Percentiles rank a stretch among this genome's conserved stretches.
These are phyloP conservation scores for Drosophila helvetica DNA, from an alignment of 2,888 invertebrate species.

Conservation along the genomic window DNA sequence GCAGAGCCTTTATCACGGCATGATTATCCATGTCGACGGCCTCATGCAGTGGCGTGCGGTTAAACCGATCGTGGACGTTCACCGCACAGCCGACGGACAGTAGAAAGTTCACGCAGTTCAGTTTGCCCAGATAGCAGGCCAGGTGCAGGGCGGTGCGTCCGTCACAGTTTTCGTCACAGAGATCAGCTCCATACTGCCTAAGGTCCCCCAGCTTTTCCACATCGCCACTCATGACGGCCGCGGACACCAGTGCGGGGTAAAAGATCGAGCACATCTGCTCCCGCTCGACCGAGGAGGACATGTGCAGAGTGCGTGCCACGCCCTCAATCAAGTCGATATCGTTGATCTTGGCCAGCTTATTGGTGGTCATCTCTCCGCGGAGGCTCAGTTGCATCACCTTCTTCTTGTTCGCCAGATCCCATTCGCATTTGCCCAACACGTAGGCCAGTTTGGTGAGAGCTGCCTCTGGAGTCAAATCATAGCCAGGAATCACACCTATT, in stretches of 20 bases:
- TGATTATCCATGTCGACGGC: slow-evolving; percentile 88
- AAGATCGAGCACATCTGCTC: slow-evolving; percentile 86
- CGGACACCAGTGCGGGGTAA: slow-evolving; percentile 88
- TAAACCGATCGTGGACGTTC: slow-evolving; percentile 89
- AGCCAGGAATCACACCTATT: slow-evolving; percentile 79
- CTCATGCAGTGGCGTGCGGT: slow-evolving; percentile 89
- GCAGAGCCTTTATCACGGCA: slow-evolving; percentile 87
- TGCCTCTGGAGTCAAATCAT: slow-evolving; percentile 91
- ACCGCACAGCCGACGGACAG: slow-evolving; percentile 92
- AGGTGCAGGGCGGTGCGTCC: slow-evolving; percentile 91
- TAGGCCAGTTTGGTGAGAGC: slow-evolving; percentile 95
- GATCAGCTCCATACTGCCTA: slow-evolving; percentile 87
- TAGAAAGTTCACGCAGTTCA: slow-evolving; percentile 87
- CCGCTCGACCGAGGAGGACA: slow-evolving; percentile 85
- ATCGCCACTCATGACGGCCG: slow-evolving; percentile 86
- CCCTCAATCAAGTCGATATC: slow-evolving; percentile 86
- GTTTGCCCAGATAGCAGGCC: slow-evolving; percentile 89
- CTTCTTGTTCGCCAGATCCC: slow-evolving; percentile 87
- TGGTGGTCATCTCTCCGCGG: slow-evolving; percentile 90
- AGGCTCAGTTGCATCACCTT: slow-evolving; percentile 90
- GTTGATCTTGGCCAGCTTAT: slow-evolving; percentile 67
- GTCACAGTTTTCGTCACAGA: slow-evolving; percentile 90
- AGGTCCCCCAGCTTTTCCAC: slow-evolving; percentile 84
- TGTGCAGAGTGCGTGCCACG: slow-evolving; percentile 85
- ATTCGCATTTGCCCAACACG: slow-evolving; percentile 91